A percentile compares a stretch with the other conserved stretches of the same genome.
Conservation (phyloP, 2,797 vertebrate genomes). For the Poeciliopsis gracilis region DNA sequence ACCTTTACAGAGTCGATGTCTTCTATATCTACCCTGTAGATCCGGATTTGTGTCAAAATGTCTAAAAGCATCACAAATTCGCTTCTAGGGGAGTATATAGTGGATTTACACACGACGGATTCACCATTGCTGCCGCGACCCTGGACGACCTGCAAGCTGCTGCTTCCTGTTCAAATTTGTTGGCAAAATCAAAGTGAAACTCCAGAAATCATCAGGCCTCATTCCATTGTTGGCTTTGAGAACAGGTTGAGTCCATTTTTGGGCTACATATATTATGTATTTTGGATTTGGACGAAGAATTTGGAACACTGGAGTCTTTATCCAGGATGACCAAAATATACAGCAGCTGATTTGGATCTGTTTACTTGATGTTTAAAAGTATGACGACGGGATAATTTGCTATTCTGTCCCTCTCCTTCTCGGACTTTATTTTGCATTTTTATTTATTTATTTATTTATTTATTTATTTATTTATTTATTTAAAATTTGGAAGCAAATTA, state of each 20-base stretch:
- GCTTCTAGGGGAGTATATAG: conserved; percentile 99
- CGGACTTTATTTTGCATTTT: no score
- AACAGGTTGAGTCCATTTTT: no score
- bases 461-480: no score
- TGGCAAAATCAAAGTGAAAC: background rate
- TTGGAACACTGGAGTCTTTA: no score
- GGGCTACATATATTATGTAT: no score
- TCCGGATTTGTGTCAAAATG: conserved; percentile 99
- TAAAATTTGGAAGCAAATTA: background rate
- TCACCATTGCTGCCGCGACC: background rate
- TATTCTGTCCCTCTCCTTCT: background rate
- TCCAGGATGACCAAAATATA: no score
- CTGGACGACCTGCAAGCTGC: background rate
- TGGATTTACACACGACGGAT: conserved; percentile 91
- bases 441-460: background rate
- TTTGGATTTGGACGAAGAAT: no score
- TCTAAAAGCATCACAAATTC: conserved; percentile 97
- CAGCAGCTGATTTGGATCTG: background rate
- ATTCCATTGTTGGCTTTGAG: background rate
- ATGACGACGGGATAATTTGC: background rate
- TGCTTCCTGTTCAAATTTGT: background rate
- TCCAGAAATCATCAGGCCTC: no score
- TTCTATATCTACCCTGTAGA: conserved; percentile 99
- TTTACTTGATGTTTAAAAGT: background rate
- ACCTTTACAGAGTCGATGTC: conserved; percentile 88